Base-by-base conservation (phyloP, 2,797 vertebrate species). In the Valencia hispanica region DNA sequence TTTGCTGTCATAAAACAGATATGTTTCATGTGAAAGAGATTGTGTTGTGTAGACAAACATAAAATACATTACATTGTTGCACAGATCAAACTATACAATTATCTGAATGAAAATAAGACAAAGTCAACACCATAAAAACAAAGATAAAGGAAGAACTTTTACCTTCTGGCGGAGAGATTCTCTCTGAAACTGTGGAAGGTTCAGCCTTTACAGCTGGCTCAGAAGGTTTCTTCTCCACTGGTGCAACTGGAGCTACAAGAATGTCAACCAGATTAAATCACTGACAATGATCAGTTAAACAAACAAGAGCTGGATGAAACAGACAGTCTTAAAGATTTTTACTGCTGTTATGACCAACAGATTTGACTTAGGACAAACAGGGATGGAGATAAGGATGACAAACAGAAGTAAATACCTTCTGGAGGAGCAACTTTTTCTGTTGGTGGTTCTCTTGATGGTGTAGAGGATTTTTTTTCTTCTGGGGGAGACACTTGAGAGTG, bases 321-420 rank as follows among this genome's bases (percentile, higher is more conserved):
- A 80, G 47, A 84, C 59, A 55, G 22, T 70, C 22, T 63, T 7
- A 11, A 81, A 77, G 75, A 75, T 68, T 22, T n/a, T 78, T 15
- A 79, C 61, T 78, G 73, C 55, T 72, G 63, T 18, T 34, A 14
- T 11, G 1, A 73, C 17, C 73, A 78, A 84, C 66, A 79, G 50
- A 84, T 32, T 75, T 0, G 1, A 81, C 47, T 77, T 34, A 14
- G 11, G 70, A 82, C 57, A 68, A 63, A 79, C 51, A 77, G 5
- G 12, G 72, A 63, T 30, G 10, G 27, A 70, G 79, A 82, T 41
- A 73, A 70, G 1, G 11, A 81, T 25, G 57, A 87, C 74, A 83
- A 80, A 87, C 78, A 89, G 74, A 73, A 82, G 73, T 87, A 74
- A 89, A 84, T 98, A 98, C 97, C 97, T 97, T 96, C 93, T 75